Base-by-base conservation (phyloP, 2,888 invertebrate species). In the Apodemia zela region DNA sequence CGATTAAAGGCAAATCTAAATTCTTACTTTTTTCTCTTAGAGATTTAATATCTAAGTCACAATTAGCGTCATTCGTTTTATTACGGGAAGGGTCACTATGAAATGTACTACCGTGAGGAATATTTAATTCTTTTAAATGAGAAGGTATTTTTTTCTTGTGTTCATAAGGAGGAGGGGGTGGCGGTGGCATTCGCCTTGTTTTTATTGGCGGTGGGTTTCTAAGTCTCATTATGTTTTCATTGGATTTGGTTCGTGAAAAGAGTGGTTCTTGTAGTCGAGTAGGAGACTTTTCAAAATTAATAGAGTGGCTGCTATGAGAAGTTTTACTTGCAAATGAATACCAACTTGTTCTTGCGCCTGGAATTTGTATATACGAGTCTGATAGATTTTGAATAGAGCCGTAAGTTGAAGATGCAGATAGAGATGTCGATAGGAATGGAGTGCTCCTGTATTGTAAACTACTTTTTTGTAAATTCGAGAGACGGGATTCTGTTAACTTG, bases 1-100 rank as follows among this genome's bases (percentile, higher is more conserved):
- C 96, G 79, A 98, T 98, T 67, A 98, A 92, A 21, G 98, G 98
- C 83, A 98, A 92, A 87, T 98, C 97, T 77, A 98, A 93, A 81
- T 97, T 96, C 80, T 96, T 96, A 87, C 97, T 97, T 88, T 97
- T 97, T 86, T 97, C 97, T 65, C 97, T 93, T 67, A 98, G 91
- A 71, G 96, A 94, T 77, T 96, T 95, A 75, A 97, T 97, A 84
- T 97, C 97, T 85, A 91, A 81, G 84, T 90, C 91, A 86, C 89
- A 87, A 84, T 89, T 90, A 63, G 84, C 72, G 72, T 89, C 86
- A 79, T 83, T 89, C 69, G 75, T 73, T 85, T 84, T 91, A 72
- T 71, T 83, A 65, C 75, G 75, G 79, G 75, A 77, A 69, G 72
- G 70, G 69, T 85, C 87, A 83, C 81, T 82, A 67, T 77, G 76